A percentile compares a stretch with the other conserved stretches of the same genome.
phyloP scores from a whole-genome alignment of 1,140 invertebrate species.

The Megalonaias nervosa region DNA sequence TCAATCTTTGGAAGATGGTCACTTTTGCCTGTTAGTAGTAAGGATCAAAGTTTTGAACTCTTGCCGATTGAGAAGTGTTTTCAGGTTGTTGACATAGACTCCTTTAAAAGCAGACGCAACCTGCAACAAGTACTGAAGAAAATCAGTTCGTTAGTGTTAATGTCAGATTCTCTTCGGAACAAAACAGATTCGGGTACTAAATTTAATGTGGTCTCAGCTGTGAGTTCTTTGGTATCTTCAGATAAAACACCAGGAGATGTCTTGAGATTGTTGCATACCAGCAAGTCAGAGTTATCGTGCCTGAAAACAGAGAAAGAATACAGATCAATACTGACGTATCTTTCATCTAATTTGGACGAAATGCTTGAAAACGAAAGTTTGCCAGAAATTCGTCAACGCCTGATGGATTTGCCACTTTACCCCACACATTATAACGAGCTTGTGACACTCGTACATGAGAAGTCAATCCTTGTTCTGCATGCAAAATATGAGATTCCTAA shows the following conservation, averaged over 20 bases:
- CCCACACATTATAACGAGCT: neutral
- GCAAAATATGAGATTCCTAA: neutral
- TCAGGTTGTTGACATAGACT: too few relatives aligned
- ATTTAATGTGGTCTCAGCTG: neutral
- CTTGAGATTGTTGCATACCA: neutral
- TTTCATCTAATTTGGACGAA: neutral
- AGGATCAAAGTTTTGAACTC: too few relatives aligned
- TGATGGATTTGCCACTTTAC: neutral
- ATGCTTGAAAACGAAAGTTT: neutral
- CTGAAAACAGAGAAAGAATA: neutral
- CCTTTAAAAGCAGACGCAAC: too few relatives aligned
- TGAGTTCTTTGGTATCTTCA: constrained; percentile 5
- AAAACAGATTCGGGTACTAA: neutral
- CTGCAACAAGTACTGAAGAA: too few relatives aligned
- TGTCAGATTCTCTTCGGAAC: too few relatives aligned
- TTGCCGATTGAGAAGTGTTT: too few relatives aligned
- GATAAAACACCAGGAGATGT: neutral
- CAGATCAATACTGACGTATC: constrained; percentile 3
- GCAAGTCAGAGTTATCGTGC: neutral
- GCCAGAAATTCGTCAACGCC: neutral
- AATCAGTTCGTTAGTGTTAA: too few relatives aligned
- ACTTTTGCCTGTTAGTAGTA: too few relatives aligned
- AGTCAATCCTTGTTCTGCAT: constrained; percentile 10
- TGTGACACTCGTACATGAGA: neutral
- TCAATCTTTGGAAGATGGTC: too few relatives aligned